phyloP scores from a whole-genome alignment of 2,888 invertebrate species.

The Corbicula japonica region DNA sequence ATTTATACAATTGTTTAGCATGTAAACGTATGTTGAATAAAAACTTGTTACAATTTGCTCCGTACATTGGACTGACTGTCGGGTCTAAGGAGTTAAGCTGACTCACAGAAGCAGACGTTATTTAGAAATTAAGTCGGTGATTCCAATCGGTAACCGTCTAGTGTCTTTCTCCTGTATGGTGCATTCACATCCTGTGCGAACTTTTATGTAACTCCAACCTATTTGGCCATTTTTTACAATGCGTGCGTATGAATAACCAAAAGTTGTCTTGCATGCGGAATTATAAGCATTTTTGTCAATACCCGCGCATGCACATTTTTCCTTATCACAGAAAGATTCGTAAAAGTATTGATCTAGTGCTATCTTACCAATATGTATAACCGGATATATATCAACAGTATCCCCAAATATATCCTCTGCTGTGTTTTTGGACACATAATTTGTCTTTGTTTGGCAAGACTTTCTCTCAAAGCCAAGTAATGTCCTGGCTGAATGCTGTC shows the following conservation, averaged over 20 bases:
- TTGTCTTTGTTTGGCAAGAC: constrained; percentile 14
- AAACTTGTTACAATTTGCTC: too few species aligned
- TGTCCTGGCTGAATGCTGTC: too few species aligned
- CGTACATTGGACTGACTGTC: too few species aligned
- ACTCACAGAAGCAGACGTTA: too few species aligned
- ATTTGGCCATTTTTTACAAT: constrained; percentile 25
- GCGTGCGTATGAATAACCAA: constrained; percentile 30
- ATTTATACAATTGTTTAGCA: too few species aligned
- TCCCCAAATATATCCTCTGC: constrained; percentile 23
- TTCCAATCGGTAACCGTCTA: too few species aligned
- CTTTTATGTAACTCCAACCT: constrained; percentile 27
- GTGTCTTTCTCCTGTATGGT: constrained; percentile 24
- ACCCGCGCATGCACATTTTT: constrained; percentile 28
- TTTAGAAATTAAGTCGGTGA: too few species aligned
- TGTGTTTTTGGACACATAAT: background rate
- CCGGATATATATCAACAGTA: constrained; percentile 13
- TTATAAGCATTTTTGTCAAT: constrained; percentile 14
- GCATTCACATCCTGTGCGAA: constrained; percentile 35
- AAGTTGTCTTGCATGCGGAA: constrained; percentile 26
- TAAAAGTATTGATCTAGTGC: constrained; percentile 33
- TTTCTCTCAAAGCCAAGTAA: too few species aligned
- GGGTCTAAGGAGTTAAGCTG: too few species aligned
- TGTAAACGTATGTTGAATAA: too few species aligned
- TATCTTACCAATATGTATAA: constrained; percentile 18
- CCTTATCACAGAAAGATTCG: constrained; percentile 34